Evolutionary conservation across 2,113 vertebrate species (phyloP).

Genomic region (Benitochromis conjunctus): DNA sequence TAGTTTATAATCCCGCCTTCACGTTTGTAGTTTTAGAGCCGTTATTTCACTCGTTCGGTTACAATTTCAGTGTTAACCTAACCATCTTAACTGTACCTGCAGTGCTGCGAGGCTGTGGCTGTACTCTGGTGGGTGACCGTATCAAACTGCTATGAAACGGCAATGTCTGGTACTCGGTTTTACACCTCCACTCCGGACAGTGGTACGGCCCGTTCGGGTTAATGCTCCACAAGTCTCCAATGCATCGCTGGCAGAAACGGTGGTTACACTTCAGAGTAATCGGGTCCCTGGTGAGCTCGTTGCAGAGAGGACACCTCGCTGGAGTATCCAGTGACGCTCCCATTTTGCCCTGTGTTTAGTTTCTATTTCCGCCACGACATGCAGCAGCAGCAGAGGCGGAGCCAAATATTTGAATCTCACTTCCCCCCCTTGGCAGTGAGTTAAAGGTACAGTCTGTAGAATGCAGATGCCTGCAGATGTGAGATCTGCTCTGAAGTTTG

Average conservation of each 20-base stretch:
- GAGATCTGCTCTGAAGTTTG: not conserved
- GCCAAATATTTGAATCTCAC: conserved; percentile 49
- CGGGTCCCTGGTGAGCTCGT: conserved; percentile 11
- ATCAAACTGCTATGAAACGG: conserved; percentile 33
- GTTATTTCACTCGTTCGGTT: not conserved
- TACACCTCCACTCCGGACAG: conserved; percentile 68
- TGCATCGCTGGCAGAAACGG: conserved; percentile 67
- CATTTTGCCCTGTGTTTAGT: conserved; percentile 27
- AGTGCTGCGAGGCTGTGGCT: not conserved
- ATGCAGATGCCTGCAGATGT: not conserved
- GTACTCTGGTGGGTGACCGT: not conserved
- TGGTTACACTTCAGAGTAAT: conserved; percentile 65
- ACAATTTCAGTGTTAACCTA: not conserved
- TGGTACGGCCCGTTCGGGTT: conserved; percentile 57
- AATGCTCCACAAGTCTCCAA: conserved; percentile 70
- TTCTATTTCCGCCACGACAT: not conserved
- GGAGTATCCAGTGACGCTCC: conserved; percentile 43
- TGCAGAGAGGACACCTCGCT: conserved; percentile 56
- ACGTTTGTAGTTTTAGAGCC: not conserved
- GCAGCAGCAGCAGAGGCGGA: conserved; percentile 45
- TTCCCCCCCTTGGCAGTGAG: not conserved
- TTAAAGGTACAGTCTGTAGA: conserved; percentile 53
- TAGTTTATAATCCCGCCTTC: not conserved
- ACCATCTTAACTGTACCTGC: not conserved
- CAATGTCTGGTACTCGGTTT: conserved; percentile 57